Conservation (phyloP, 2,888 invertebrate genomes). For the Drosophila borealis region DNA sequence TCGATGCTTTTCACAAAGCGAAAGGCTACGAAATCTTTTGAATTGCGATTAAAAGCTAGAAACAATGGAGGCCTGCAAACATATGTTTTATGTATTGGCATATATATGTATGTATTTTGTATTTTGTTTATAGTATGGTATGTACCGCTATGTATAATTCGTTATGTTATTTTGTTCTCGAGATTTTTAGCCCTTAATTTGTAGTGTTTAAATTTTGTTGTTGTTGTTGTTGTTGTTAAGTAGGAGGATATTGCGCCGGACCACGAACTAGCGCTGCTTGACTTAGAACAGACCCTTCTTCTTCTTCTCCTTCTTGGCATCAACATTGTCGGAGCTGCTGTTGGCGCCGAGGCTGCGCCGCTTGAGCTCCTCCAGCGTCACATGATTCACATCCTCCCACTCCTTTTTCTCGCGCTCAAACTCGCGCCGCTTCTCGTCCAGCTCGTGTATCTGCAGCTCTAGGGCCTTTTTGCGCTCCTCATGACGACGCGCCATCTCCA, state of each 20-base stretch:
- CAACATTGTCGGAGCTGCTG: constrained; percentile 86
- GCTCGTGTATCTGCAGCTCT: constrained; percentile 95
- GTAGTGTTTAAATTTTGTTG: constrained; percentile 25
- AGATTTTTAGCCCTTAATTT: constrained; percentile 69
- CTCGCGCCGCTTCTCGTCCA: constrained; percentile 94
- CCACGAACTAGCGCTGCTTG: constrained; percentile 36
- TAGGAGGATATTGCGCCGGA: constrained; percentile 36
- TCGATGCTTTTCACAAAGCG: constrained; percentile 6
- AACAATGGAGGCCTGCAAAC: constrained; percentile 13
- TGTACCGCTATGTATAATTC: constrained; percentile 55
- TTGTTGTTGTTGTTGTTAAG: constrained; percentile 16
- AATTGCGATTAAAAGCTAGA: constrained; percentile 8
- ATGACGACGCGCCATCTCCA: constrained; percentile 95
- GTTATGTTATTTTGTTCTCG: constrained; percentile 70
- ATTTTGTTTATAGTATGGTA: constrained; percentile 34
- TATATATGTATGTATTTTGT: constrained; percentile 12
- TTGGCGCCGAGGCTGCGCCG: constrained; percentile 95
- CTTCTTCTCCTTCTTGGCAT: constrained; percentile 83
- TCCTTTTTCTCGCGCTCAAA: constrained; percentile 93
- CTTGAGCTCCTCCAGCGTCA: constrained; percentile 94
- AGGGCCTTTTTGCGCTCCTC: constrained; percentile 91
- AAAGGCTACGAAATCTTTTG: constrained; percentile 23
- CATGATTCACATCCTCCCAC: constrained; percentile 96
- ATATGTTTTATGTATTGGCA: background rate
- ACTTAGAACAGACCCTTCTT: constrained; percentile 84